Base-by-base conservation (phyloP, 2,888 invertebrate species). In the Sclerodermus sp. region DNA sequence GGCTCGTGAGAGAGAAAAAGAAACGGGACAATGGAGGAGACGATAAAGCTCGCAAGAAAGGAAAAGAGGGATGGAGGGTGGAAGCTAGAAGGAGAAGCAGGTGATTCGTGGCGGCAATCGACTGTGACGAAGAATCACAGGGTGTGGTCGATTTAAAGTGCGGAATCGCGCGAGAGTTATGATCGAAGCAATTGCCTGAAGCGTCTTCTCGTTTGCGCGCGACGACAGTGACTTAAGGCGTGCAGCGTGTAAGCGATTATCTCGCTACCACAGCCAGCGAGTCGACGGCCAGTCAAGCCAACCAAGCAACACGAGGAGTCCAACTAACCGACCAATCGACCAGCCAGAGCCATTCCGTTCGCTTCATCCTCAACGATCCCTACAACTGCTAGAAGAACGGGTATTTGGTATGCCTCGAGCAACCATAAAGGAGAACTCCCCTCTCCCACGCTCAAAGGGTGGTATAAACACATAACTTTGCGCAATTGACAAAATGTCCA, bases 151-250 rank as follows among this genome's bases (percentile, higher is more conserved):
- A 12, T 34, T 12, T 12, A 34, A 34, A 12, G 13, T n/a, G 34
- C 34, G n/a, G 34, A 34, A 34, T 50, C 47, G 44, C 12, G 16
- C 36, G n/a, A 17, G 45, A 53, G 42, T 54, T 48, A 47, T 51
- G 45, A 47, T 49, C 55, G 45, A 32, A 34, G 42, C 43, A 40
- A 39, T 44, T 18, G 39, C 49, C n/a, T 13, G 34, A 31, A 9
- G 38, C 23, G 44, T 57, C 54, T 49, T 55, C 60, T 51, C 49
- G 52, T 49, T 55, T 53, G 58, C 51, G 34, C 51, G 49, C 53
- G 45, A 23, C 53, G 49, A 40, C 42, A 53, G 51, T 58, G 62
- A 62, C 65, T 66, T 57, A 63, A 66, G 66, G 60, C 57, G 60
- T 51, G 58, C 63, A 55, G 45, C 54, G 53, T 49, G 60, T 44